Evolutionary conservation across 2,113 vertebrate species (phyloP).

Genomic region (Stercorarius parasiticus): DNA sequence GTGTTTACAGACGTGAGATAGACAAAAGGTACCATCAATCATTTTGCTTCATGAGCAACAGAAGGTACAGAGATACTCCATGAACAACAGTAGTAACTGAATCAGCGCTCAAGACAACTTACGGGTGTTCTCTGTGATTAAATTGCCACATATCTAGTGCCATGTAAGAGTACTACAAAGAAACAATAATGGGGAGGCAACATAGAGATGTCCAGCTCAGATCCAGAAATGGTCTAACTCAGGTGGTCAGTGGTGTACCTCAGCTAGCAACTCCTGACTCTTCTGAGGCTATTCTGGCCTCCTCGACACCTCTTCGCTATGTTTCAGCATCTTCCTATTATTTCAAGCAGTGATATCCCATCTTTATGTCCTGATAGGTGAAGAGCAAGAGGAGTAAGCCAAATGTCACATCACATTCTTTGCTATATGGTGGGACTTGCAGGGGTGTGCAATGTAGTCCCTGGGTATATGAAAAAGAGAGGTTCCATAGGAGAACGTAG

Average conservation of each 20-base stretch:
- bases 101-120: neutral
- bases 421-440: neutral
- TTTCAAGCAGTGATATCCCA: neutral
- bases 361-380: neutral
- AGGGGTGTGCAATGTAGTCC: neutral
- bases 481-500: neutral
- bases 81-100: neutral
- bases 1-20: neutral
- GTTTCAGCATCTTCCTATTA: neutral
- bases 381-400: neutral
- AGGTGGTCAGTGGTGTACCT: neutral
- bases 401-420: neutral
- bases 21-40: neutral
- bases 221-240: neutral
- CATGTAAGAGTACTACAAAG: neutral
- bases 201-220: neutral
- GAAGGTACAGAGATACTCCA: neutral
- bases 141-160: neutral
- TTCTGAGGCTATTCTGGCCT: neutral
- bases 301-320: neutral
- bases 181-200: neutral
- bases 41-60: neutral
- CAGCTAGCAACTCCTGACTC: neutral
- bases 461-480: neutral
- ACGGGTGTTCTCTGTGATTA: neutral